phyloP scores from a whole-genome alignment of 2,797 vertebrate species.

The Clarias platycephalus region DNA sequence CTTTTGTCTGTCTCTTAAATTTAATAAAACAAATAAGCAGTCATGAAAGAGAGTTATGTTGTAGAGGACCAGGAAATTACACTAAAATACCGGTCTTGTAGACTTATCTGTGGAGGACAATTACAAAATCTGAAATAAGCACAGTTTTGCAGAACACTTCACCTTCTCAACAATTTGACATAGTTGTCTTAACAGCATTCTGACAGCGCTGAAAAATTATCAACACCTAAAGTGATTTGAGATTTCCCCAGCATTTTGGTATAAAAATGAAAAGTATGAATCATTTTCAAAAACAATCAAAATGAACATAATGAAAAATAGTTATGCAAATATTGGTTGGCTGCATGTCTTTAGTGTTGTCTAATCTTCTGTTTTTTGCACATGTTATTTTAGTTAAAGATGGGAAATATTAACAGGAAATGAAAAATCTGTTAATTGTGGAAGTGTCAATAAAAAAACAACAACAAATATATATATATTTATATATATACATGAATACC shows the following conservation, averaged over 20 bases:
- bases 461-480: too few species aligned
- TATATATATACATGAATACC: too few species aligned
- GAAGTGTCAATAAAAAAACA: background rate
- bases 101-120: background rate
- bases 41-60: background rate
- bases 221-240: background rate
- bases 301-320: too few species aligned
- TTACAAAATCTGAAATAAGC: background rate
- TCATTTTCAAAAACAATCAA: too few species aligned
- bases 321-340: background rate
- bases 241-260: background rate
- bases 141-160: background rate
- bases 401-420: background rate
- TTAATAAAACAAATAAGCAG: background rate
- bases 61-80: background rate
- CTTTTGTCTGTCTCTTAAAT: background rate
- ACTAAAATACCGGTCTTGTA: background rate
- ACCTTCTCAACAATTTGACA: background rate
- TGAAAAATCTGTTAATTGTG: background rate
- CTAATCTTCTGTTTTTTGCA: background rate
- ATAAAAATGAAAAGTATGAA: too few species aligned
- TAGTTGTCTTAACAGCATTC: background rate
- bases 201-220: background rate
- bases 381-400: constrained; percentile 7
- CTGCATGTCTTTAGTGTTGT: background rate